Evolutionary conservation across 2,888 invertebrate genomes (phyloP).

Genomic region (Agrotis clavis): DNA sequence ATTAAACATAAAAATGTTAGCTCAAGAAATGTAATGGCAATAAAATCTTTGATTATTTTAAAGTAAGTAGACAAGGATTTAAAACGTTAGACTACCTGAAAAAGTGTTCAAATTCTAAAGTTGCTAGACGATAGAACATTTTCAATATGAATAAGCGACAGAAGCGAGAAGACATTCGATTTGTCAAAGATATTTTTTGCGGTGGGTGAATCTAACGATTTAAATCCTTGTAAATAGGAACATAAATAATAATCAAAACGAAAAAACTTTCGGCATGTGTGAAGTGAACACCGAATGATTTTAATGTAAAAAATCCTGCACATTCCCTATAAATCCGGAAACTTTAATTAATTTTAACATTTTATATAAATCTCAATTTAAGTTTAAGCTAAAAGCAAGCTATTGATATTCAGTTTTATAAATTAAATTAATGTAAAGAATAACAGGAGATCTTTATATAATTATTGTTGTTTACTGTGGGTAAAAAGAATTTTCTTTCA

Average conservation of each 20-base stretch:
- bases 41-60: conserved; percentile 40
- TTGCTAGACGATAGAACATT: neutral
- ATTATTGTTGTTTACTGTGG: neutral
- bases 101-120: too few species aligned
- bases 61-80: neutral
- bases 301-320: conserved; percentile 39
- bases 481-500: conserved; percentile 13
- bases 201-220: neutral
- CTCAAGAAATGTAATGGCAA: conserved; percentile 37
- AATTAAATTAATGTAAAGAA: neutral
- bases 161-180: neutral
- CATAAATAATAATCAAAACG: conserved; percentile 25
- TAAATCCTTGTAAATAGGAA: conserved; percentile 1
- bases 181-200: neutral
- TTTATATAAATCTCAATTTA: neutral
- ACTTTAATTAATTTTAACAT: too few species aligned
- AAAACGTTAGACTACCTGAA: neutral
- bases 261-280: conserved; percentile 27
- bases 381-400: too few species aligned
- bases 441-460: neutral
- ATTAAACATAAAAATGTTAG: conserved; percentile 42
- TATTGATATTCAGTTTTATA: neutral
- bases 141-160: neutral
- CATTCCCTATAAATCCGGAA: conserved; percentile 1
- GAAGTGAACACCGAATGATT: conserved; percentile 25